Conservation (phyloP, 2,113 vertebrate species). For the Maccullochella peelii region DNA sequence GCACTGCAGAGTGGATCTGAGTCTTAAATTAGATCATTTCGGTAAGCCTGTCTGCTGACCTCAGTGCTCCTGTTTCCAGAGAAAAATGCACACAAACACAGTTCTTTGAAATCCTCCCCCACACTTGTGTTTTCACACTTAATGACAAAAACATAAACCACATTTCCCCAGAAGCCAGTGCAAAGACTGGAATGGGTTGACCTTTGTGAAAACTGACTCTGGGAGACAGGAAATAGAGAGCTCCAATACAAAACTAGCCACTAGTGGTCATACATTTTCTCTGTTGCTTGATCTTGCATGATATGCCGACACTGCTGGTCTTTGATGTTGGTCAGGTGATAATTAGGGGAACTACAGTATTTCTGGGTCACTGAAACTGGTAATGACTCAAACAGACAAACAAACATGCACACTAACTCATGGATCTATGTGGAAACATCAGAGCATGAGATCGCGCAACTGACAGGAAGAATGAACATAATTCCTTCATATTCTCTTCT, state of each 20-base stretch:
- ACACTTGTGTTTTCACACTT: constrained; percentile 77
- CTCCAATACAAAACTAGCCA: neutral
- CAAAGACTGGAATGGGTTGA: constrained; percentile 62
- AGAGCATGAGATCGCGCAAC: neutral
- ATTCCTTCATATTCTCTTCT: neutral
- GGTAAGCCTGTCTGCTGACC: constrained; percentile 55
- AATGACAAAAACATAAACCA: constrained; percentile 69
- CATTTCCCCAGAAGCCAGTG: constrained; percentile 65
- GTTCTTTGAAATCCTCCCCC: constrained; percentile 80
- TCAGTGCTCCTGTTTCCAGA: constrained; percentile 73
- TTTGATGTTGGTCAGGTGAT: constrained; percentile 56
- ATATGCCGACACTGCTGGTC: constrained; percentile 7
- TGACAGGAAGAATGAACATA: neutral
- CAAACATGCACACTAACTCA: constrained; percentile 17
- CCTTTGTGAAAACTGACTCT: constrained; percentile 47
- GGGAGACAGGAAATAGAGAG: constrained; percentile 51
- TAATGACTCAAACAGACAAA: constrained; percentile 51
- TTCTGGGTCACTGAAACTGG: constrained; percentile 61
- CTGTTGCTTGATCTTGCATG: constrained; percentile 12
- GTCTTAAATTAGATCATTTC: constrained; percentile 51
- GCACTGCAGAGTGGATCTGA: constrained; percentile 24
- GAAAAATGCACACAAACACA: constrained; percentile 56
- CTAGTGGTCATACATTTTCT: neutral
- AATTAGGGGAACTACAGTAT: constrained; percentile 50
- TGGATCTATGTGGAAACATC: constrained; percentile 16